Percentiles rank a stretch among this genome's conserved stretches.
Evolutionary conservation across 2,113 vertebrate species (phyloP).

Genomic region (Greenwoodochromis staneri): DNA sequence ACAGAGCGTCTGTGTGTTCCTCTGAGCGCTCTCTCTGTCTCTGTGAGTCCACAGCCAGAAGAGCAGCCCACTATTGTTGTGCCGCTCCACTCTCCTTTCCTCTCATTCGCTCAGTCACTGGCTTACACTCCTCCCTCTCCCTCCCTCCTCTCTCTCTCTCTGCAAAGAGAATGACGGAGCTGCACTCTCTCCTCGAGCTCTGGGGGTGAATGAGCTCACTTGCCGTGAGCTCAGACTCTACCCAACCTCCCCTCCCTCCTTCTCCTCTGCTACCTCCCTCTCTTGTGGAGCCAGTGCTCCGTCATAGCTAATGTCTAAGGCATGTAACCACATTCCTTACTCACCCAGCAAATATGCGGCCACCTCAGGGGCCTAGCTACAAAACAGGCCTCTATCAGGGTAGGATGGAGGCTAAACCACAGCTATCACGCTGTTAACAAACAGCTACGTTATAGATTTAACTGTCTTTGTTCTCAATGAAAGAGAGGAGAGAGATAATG

Average conservation of each 20-base stretch:
- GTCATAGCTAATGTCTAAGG: constrained; percentile 80
- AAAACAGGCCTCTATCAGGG: constrained; percentile 35
- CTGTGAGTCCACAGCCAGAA: constrained; percentile 65
- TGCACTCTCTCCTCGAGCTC: constrained; percentile 55
- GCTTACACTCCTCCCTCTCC: constrained; percentile 53
- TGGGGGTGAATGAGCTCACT: constrained; percentile 75
- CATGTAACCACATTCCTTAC: constrained; percentile 89
- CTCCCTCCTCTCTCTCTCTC: constrained; percentile 25
- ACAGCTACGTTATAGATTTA: background rate
- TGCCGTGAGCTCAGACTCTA: constrained; percentile 58
- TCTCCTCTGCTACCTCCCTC: constrained; percentile 48
- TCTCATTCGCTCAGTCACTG: constrained; percentile 59
- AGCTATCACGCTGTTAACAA: background rate
- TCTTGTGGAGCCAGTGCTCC: constrained; percentile 69
- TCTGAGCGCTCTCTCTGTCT: constrained; percentile 49
- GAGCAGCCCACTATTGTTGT: constrained; percentile 76
- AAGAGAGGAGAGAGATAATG: background rate
- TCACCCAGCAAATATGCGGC: constrained; percentile 84
- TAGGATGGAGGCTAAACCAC: background rate
- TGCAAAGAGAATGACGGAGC: constrained; percentile 61
- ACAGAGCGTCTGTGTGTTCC: constrained; percentile 38
- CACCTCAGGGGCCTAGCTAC: constrained; percentile 71
- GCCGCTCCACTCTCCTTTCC: constrained; percentile 48
- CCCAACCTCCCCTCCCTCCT: constrained; percentile 10
- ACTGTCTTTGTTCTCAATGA: background rate